Base-by-base conservation (phyloP, 2,888 invertebrate genomes). In the Thymelicus lineola region DNA sequence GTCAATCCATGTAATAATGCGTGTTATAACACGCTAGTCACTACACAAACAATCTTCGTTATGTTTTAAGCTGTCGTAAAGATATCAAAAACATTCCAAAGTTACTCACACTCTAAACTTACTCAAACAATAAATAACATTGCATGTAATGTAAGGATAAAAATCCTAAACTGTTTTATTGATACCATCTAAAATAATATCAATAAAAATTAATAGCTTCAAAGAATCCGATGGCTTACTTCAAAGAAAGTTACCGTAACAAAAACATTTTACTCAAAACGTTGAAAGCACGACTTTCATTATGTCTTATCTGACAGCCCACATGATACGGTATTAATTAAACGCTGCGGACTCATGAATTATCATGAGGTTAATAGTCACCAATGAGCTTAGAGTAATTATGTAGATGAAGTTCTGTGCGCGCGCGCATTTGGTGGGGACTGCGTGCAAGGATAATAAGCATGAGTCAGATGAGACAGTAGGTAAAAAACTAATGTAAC, bases 371-470 rank as follows among this genome's bases (percentile, higher is more conserved):
- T 91, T 92, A 91, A 92, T 90, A 92, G 93, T 92, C 90, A 90
- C 91, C 92, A 93, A 92, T 93, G 92, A 89, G 92, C 90, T 88
- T 85, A 82, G 88, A 90, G 91, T 92, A 89, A 92, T 93, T 93
- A 93, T 93, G 93, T 91, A 93, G 92, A 93, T 92, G 90, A 89
- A 86, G 74, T 81, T 82, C 79, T 79, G 78, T 84, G 88, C 86
- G 87, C 85, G 79, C 74, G 84, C 85, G 86, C 86, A 79, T 74
- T 17, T 76, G 79, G 79, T 83, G 81, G 85, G 87, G 83, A 64
- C 36, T 15, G 46, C 12, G n/a, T 60, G 57, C 72, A 72, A 76
- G 75, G 75, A 71, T 78, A 70, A 71, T 73, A 81, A 83, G 63
- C 59, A 72, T 28, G 53, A 38, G 6, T n/a, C 70, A 81, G 82